Evolutionary conservation across 2,113 vertebrate genomes (phyloP).

Genomic region (Neotragus pygmaeus): DNA sequence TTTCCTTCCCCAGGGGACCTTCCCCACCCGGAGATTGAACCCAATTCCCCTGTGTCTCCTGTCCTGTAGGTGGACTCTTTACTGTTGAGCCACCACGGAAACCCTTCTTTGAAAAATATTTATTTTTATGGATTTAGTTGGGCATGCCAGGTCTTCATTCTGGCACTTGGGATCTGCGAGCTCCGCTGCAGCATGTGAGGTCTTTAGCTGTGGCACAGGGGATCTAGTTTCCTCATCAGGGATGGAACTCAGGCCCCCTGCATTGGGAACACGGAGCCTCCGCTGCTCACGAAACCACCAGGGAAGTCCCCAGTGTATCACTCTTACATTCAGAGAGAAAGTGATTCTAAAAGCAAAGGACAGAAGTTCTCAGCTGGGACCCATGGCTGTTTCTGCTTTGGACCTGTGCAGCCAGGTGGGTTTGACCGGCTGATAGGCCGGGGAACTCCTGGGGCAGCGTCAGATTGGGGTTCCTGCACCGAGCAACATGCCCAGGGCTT

Average conservation of each 20-base stretch:
- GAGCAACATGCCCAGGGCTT: background rate
- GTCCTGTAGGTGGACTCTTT: background rate
- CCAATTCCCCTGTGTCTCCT: background rate
- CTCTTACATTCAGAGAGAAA: background rate
- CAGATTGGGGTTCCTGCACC: background rate
- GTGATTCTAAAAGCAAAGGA: background rate
- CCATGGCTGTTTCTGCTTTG: background rate
- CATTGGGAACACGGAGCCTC: background rate
- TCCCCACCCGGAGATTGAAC: rapidly evolving
- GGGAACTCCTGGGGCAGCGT: background rate
- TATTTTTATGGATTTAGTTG: background rate
- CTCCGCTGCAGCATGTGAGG: rapidly evolving
- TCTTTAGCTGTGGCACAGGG: background rate
- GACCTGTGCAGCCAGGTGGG: background rate
- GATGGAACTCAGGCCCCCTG: background rate
- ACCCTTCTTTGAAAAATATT: background rate
- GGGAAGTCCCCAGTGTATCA: background rate
- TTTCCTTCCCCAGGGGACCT: background rate
- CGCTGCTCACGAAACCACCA: rapidly evolving
- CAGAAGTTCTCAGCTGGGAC: rapidly evolving
- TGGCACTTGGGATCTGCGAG: background rate
- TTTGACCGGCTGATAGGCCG: rapidly evolving
- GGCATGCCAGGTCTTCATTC: background rate
- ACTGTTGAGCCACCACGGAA: background rate
- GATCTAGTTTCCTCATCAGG: background rate